These are phyloP conservation scores for Iselma pallidipennis DNA, from an alignment of 2,888 invertebrate species.

Conservation along the genomic window DNA sequence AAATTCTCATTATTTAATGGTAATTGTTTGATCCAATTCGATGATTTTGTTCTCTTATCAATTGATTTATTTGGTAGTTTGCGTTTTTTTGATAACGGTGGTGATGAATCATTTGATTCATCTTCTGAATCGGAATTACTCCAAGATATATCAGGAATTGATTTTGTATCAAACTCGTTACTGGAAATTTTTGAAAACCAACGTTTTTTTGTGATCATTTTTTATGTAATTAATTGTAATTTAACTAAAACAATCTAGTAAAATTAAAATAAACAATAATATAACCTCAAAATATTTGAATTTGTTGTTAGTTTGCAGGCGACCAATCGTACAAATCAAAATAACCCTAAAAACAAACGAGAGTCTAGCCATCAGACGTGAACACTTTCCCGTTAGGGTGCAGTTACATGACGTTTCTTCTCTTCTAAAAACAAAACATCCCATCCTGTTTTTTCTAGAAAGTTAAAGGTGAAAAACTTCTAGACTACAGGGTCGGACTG, in stretches of 20 bases:
- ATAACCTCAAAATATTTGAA: neutral
- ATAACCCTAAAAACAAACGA: too few species aligned
- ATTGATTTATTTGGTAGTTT: neutral
- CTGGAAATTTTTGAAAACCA: constrained; percentile 24
- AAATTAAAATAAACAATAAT: neutral
- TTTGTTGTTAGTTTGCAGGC: neutral
- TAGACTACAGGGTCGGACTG: too few species aligned
- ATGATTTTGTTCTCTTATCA: neutral
- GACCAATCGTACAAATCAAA: too few species aligned
- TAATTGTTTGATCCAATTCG: neutral
- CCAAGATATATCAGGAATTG: constrained; percentile 35
- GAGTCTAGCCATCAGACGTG: too few species aligned
- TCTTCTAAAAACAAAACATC: too few species aligned
- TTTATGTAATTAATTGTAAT: neutral
- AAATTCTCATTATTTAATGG: neutral
- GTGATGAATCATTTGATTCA: neutral
- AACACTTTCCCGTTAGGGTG: too few species aligned
- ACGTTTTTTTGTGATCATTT: constrained; percentile 30
- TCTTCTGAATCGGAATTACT: constrained; percentile 35
- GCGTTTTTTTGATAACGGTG: neutral
- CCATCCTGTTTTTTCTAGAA: too few species aligned
- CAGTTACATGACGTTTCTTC: too few species aligned
- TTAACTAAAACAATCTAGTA: too few species aligned
- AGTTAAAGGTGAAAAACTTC: too few species aligned
- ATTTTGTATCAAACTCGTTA: constrained; percentile 19